Evolutionary conservation across 2,113 vertebrate genomes (phyloP).

Genomic region (Sorex araneus): DNA sequence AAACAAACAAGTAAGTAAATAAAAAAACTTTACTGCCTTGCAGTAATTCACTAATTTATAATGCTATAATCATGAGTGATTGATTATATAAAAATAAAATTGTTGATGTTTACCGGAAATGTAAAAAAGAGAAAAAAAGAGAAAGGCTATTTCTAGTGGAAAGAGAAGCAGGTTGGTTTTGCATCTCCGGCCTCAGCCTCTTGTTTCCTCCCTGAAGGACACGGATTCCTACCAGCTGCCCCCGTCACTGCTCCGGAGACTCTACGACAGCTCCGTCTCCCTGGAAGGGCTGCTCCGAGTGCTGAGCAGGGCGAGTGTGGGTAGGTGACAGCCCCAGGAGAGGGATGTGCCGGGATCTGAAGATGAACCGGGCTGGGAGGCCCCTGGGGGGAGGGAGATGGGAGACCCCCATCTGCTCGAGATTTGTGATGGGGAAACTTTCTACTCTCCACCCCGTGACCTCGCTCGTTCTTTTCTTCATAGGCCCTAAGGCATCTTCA

Average conservation of each 20-base stretch:
- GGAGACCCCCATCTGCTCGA: background rate
- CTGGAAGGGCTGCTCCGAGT: slow-evolving; percentile 93
- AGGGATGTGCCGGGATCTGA: background rate
- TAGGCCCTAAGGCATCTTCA: slow-evolving; percentile 82
- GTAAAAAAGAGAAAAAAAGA: no score
- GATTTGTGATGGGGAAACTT: background rate
- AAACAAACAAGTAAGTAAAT: no score
- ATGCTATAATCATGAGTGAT: no score
- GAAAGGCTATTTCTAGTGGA: background rate
- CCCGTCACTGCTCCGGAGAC: slow-evolving; percentile 89
- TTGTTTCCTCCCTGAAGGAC: slow-evolving; percentile 78
- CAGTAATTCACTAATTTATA: no score
- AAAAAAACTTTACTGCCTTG: no score
- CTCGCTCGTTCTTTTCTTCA: slow-evolving; percentile 54
- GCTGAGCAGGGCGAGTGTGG: slow-evolving; percentile 91
- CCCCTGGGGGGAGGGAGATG: background rate
- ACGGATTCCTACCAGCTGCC: slow-evolving; percentile 87
- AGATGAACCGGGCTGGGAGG: background rate
- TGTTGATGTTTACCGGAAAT: no score
- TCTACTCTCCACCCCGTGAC: background rate
- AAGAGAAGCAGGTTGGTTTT: background rate
- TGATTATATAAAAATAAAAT: no score
- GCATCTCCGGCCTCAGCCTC: background rate
- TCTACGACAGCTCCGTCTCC: slow-evolving; percentile 89
- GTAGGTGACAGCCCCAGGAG: slow-evolving; percentile 84